Percentiles rank a stretch among this genome's conserved stretches.
These are phyloP conservation scores for Eurosta solidaginis DNA, from an alignment of 1,140 invertebrate species.

Conservation along the genomic window DNA sequence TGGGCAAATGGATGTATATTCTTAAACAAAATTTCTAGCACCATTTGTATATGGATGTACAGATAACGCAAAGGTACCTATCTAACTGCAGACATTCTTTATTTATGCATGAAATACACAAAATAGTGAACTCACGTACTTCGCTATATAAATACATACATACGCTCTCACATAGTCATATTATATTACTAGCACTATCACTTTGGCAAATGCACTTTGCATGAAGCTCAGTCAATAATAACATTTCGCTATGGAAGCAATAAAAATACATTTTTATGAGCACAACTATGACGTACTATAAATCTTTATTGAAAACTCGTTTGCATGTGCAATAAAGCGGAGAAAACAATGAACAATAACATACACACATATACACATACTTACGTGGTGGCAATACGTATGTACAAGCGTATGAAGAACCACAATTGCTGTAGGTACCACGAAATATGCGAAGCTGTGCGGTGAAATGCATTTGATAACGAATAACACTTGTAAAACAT, in stretches of 20 bases:
- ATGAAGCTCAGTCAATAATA: slow-evolving; percentile 7
- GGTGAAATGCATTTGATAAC: not conserved
- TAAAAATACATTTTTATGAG: slow-evolving; percentile 23
- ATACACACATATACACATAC: too few species aligned
- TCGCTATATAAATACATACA: not conserved
- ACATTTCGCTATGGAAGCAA: not conserved
- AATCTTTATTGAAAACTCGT: slow-evolving; percentile 26
- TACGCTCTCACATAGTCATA: not conserved
- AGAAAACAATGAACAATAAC: not conserved
- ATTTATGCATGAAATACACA: too few species aligned
- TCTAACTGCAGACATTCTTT: too few species aligned
- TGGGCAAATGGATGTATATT: too few species aligned
- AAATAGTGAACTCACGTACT: too few species aligned
- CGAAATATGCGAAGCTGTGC: not conserved
- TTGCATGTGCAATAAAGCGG: slow-evolving; percentile 18
- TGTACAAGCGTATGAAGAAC: not conserved
- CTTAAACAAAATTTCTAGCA: too few species aligned
- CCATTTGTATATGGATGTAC: too few species aligned
- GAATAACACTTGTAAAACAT: slow-evolving; percentile 21
- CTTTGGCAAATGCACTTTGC: too few species aligned
- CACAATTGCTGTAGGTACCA: not conserved
- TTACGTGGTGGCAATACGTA: not conserved
- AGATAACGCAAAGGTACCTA: too few species aligned
- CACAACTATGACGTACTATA: slow-evolving; percentile 1
- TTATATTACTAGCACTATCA: not conserved